Base-by-base conservation (phyloP, 2,888 invertebrate genomes). In the Euproctis similis region DNA sequence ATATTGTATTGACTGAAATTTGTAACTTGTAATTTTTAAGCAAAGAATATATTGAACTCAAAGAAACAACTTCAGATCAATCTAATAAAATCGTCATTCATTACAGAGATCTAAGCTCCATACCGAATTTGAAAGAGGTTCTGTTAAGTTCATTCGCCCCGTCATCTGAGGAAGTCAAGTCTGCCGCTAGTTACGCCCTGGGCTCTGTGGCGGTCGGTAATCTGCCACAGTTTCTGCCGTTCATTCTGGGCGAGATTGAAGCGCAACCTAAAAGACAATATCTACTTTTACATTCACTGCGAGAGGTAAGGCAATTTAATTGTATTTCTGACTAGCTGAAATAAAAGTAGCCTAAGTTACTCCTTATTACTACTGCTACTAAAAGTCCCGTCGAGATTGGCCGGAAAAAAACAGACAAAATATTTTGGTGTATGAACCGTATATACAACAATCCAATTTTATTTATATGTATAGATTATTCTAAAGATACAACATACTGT, bases 121-220 rank as follows among this genome's bases (percentile, higher is more conserved):
- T 95, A 39, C 82, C 87, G 23, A 88, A 90, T 41, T 67, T 96
- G 36, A 92, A 94, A 45, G 90, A 91, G 58, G 91, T 92, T 7
- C 90, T 95, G 27, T 85, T 98, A 36, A 89, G 90, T 41, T 95
- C 97, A 9, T 98, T 99, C 74, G 89, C 92, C 0, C 94, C 95
- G 3, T 89, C 91, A 7, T 96, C 96, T 0, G 98, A 99, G 73
- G 98, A 99, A 74, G 94, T 99, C 2, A 98, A 98, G 75, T 95
- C 96, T 0, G 98, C 98, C 0, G 98, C 98, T 8, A 97, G 98
- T 45, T 97, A 98, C 75, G 95, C 98, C 1, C 87, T 99, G 24
- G 98, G 98, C 9, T 96, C 96, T 30, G 92, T 99, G 12, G 95
- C 96, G 4, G 96, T 98, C 31, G 99, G 99, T 24, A 98, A 98